Conservation (phyloP, 37 sponge, comb jelly and placozoan genomes). For the Chondrosia reniformis region DNA sequence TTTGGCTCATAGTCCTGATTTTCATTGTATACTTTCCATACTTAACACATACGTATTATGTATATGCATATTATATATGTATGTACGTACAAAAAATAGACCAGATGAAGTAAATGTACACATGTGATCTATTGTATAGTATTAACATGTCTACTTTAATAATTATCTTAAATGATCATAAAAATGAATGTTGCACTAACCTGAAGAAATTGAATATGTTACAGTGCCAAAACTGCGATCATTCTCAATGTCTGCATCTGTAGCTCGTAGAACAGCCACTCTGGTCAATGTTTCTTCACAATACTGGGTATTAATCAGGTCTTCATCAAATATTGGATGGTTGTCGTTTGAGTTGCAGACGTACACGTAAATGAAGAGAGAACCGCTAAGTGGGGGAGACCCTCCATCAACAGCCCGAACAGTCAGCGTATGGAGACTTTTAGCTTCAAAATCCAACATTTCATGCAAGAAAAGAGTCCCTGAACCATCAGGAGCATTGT, state of each 20-base stretch:
- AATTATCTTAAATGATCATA: no score
- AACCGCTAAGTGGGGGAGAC: neutral
- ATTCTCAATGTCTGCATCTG: neutral
- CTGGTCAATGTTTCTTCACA: constrained; percentile 11
- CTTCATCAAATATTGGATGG: neutral
- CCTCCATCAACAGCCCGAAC: constrained; percentile 24
- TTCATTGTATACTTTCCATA: no score
- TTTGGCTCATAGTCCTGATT: no score
- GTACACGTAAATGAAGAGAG: constrained; percentile 1
- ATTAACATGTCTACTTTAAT: no score
- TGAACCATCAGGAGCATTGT: neutral
- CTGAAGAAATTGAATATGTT: neutral
- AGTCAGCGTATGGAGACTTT: constrained; percentile 13
- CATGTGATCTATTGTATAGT: no score
- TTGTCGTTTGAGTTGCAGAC: neutral
- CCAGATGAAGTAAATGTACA: no score
- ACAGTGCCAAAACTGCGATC: neutral
- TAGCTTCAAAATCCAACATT: neutral
- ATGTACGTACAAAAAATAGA: no score
- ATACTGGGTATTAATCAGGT: neutral
- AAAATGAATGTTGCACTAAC: no score
- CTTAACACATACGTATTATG: no score
- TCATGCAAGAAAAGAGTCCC: neutral
- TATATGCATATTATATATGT: no score
- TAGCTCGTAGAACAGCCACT: neutral